Conservation (phyloP, 1,140 invertebrate genomes). For the Nilaparvata lugens region DNA sequence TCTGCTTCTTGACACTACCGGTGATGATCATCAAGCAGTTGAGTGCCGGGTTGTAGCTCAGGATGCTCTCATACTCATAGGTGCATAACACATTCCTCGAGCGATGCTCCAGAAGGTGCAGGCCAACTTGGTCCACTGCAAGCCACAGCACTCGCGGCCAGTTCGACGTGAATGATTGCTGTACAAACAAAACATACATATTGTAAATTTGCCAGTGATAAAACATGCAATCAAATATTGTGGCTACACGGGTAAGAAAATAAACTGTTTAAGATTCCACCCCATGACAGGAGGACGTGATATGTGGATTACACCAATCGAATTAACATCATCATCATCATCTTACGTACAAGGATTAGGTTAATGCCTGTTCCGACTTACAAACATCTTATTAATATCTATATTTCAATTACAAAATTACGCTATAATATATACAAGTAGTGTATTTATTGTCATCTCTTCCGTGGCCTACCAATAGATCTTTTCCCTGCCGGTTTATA, state of each 20-base stretch:
- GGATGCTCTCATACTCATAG: constrained; percentile 77
- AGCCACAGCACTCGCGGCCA: constrained; percentile 87
- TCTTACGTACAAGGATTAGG: too few relatives aligned
- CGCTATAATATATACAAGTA: too few relatives aligned
- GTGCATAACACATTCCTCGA: constrained; percentile 79
- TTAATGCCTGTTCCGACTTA: too few relatives aligned
- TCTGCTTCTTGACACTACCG: constrained; percentile 75
- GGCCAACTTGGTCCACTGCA: constrained; percentile 85
- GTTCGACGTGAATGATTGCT: constrained; percentile 93
- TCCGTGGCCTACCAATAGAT: too few relatives aligned
- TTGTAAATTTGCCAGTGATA: background rate
- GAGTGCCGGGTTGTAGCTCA: constrained; percentile 79
- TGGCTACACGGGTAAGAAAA: too few relatives aligned
- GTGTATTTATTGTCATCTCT: too few relatives aligned
- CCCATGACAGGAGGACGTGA: too few relatives aligned
- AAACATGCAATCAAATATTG: background rate
- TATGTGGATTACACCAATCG: too few relatives aligned
- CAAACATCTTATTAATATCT: too few relatives aligned
- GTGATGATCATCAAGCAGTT: constrained; percentile 88
- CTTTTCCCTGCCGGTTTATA: too few relatives aligned
- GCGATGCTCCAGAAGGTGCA: constrained; percentile 81
- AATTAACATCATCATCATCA: too few relatives aligned
- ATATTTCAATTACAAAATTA: too few relatives aligned
- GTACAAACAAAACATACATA: constrained; percentile 22
- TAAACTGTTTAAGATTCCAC: constrained; percentile 9